These are phyloP conservation scores for Batillaria attramentaria DNA, from an alignment of 1,140 invertebrate species.

Conservation along the genomic window DNA sequence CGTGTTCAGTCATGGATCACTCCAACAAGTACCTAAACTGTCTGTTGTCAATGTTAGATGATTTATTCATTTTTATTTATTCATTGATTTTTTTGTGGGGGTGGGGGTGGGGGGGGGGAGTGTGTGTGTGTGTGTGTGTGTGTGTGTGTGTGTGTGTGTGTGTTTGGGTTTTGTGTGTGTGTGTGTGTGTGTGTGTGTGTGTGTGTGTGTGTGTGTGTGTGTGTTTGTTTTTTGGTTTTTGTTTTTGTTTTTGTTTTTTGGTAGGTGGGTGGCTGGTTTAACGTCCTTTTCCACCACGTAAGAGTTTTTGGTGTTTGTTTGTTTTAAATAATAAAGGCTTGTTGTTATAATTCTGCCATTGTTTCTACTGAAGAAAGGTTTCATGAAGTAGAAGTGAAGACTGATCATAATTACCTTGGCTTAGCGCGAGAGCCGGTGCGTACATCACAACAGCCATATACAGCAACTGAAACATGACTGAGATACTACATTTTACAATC, in stretches of 20 bases:
- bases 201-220: background rate
- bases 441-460: constrained; percentile 95
- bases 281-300: background rate
- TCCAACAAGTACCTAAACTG: background rate
- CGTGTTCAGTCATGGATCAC: background rate
- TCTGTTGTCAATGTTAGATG: background rate
- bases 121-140: too few species aligned
- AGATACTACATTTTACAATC: background rate
- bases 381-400: too few species aligned
- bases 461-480: constrained; percentile 78
- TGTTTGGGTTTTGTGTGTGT: too few species aligned
- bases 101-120: too few species aligned
- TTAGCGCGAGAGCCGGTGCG: constrained; percentile 90
- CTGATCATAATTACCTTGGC: constrained; percentile 79
- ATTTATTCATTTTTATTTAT: background rate
- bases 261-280: background rate
- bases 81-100: too few species aligned
- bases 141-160: too few species aligned
- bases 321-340: too few species aligned
- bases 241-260: too few species aligned
- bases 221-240: too few species aligned
- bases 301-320: background rate
- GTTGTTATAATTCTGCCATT: too few species aligned
- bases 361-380: too few species aligned
- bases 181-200: background rate